Conservation (phyloP, 2,888 invertebrate species). For the Cosmopolites sordidus region DNA sequence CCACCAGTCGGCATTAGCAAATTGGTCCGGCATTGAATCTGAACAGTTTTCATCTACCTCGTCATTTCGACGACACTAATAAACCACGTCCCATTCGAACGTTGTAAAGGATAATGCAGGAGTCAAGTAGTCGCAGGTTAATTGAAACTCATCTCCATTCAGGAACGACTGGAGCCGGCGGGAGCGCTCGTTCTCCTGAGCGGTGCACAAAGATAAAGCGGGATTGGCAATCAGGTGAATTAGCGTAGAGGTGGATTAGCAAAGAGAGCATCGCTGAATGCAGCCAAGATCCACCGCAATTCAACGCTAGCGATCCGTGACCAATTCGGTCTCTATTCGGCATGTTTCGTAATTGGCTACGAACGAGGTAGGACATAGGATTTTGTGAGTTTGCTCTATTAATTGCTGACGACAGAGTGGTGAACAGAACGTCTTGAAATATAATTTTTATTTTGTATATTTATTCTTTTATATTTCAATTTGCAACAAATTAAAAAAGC, state of each 20-base stretch:
- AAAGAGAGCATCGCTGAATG: conserved; percentile 43
- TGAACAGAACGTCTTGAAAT: not conserved
- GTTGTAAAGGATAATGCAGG: conserved; percentile 22
- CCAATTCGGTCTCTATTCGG: conserved; percentile 16
- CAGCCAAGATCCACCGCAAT: conserved; percentile 37
- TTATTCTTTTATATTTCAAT: too few relatives aligned
- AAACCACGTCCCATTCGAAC: conserved; percentile 17
- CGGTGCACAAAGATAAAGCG: conserved; percentile 38
- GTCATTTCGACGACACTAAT: conserved; percentile 11
- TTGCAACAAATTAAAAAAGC: too few relatives aligned
- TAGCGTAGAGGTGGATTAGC: conserved; percentile 33
- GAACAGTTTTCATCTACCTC: not conserved
- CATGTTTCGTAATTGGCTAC: conserved; percentile 30
- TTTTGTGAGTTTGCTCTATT: not conserved
- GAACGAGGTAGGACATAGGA: conserved; percentile 8
- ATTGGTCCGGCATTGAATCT: too few relatives aligned
- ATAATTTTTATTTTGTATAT: not conserved
- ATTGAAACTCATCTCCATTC: conserved; percentile 27
- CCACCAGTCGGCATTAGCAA: too few relatives aligned
- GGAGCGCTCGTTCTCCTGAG: conserved; percentile 22
- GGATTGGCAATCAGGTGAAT: conserved; percentile 47
- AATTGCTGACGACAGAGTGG: not conserved
- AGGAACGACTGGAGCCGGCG: not conserved
- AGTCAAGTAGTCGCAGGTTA: conserved; percentile 29
- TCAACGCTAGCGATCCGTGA: conserved; percentile 43